Percentiles rank a stretch among this genome's conserved stretches.
These are phyloP conservation scores for Toxostoma redivivum DNA, from an alignment of 2,113 vertebrate genomes.

Conservation along the genomic window DNA sequence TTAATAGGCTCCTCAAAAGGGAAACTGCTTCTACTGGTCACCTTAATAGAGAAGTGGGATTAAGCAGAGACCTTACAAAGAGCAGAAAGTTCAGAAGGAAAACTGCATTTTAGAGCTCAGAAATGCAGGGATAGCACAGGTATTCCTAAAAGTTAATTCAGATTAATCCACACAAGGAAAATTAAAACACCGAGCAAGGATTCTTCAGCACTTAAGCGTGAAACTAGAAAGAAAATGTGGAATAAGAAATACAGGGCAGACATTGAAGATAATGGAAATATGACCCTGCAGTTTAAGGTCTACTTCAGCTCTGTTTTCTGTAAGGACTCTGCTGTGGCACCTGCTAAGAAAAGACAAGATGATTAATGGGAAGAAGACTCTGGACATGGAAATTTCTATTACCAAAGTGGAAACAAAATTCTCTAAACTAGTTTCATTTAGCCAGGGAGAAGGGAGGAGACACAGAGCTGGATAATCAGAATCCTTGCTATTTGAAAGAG, in stretches of 20 bases:
- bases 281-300: background rate
- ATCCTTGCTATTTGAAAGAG: slow-evolving; percentile 41
- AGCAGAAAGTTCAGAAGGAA: background rate
- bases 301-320: background rate
- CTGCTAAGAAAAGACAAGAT: slow-evolving; percentile 5
- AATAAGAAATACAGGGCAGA: background rate
- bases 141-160: background rate
- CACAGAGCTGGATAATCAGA: slow-evolving; percentile 10
- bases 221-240: background rate
- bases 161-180: background rate
- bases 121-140: rapidly evolving
- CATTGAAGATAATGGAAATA: background rate
- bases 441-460: slow-evolving; percentile 16
- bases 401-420: slow-evolving; percentile 26
- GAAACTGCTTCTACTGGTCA: background rate
- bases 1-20: background rate
- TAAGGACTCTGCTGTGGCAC: background rate
- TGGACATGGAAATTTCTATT: slow-evolving; percentile 51
- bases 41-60: background rate
- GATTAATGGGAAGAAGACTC: slow-evolving; percentile 30
- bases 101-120: background rate
- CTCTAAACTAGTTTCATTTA: slow-evolving; percentile 51
- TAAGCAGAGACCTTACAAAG: background rate
- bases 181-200: background rate
- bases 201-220: background rate